These are phyloP conservation scores for Oncorhynchus clarkii DNA, from an alignment of 2,113 vertebrate genomes.

Conservation along the genomic window DNA sequence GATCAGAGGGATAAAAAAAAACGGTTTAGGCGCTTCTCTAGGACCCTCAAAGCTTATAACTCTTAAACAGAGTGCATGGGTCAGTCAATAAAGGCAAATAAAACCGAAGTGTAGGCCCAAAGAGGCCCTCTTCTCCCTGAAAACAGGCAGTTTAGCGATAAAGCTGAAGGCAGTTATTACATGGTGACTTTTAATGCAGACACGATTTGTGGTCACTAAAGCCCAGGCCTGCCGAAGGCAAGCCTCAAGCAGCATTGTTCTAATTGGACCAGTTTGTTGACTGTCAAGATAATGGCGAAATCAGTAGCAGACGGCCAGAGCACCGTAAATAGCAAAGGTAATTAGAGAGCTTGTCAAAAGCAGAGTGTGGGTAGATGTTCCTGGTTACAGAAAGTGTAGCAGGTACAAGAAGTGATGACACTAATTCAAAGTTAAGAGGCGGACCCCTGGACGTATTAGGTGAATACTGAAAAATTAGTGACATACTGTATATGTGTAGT, in stretches of 20 bases:
- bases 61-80: constrained; percentile 71
- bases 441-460: constrained; percentile 21
- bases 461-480: constrained; percentile 10
- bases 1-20: constrained; percentile 26
- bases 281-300: constrained; percentile 93
- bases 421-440: constrained; percentile 42
- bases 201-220: constrained; percentile 82
- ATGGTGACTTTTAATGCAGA: constrained; percentile 84
- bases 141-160: constrained; percentile 77
- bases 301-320: constrained; percentile 78
- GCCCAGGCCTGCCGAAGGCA: constrained; percentile 78
- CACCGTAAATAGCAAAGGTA: constrained; percentile 84
- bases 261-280: constrained; percentile 85
- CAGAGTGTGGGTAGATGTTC: constrained; percentile 63
- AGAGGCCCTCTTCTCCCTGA: constrained; percentile 69
- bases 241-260: constrained; percentile 74
- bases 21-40: constrained; percentile 30
- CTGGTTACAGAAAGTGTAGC: constrained; percentile 45
- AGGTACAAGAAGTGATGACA: constrained; percentile 54
- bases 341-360: constrained; percentile 84
- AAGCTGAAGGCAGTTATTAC: constrained; percentile 76
- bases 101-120: constrained; percentile 77
- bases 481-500: constrained; percentile 6
- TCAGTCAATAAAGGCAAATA: constrained; percentile 80
- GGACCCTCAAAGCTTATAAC: constrained; percentile 74